Base-by-base conservation (phyloP, 2,888 invertebrate genomes). In the Lydus trimaculatus region DNA sequence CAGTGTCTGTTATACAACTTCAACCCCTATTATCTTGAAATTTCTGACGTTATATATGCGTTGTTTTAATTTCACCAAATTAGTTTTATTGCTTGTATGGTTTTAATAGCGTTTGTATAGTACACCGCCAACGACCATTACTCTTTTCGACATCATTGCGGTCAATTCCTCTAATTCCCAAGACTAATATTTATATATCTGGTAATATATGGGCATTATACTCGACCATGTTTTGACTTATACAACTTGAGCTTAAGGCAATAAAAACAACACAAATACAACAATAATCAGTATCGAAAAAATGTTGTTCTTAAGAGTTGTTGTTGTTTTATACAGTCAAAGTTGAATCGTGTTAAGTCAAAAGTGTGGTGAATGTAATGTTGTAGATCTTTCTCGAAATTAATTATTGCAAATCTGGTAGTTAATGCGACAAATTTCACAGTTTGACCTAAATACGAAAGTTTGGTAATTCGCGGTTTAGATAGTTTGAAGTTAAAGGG, bases 381-480 rank as follows among this genome's bases (percentile, higher is more conserved):
- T 43, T 11, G 13, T 43, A n/a, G 23, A 13, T 23, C 52, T 25
- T 13, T 5, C 8, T 25, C 13, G 5, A 25, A 52, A 52, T 52
- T 52, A 52, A 52, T 52, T 13, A 61, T 61, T 61, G 36, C 15
- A 33, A 61, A 61, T 61, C 33, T 61, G 33, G 33, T 25, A 31
- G 61, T 61, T 15, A 36, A 61, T 61, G 61, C 61, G 61, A 61
- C 61, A 61, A 61, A 61, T 39, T 23, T 36, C 39, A 33, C 36
- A 36, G 36, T 61, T 61, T 61, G 61, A 61, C 61, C 61, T 39
- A 61, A 61, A 61, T 61, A 61, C 36, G 36, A 3, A 61, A 61
- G 33, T 61, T 61, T 36, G 11, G 3, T 36, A 61, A 61, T 39
- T 61, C 61, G 61, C 39, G 61, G 61, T 61, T 61, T 61, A 61